phyloP scores from a whole-genome alignment of 1,140 invertebrate species.

The Drosophila murphyi region DNA sequence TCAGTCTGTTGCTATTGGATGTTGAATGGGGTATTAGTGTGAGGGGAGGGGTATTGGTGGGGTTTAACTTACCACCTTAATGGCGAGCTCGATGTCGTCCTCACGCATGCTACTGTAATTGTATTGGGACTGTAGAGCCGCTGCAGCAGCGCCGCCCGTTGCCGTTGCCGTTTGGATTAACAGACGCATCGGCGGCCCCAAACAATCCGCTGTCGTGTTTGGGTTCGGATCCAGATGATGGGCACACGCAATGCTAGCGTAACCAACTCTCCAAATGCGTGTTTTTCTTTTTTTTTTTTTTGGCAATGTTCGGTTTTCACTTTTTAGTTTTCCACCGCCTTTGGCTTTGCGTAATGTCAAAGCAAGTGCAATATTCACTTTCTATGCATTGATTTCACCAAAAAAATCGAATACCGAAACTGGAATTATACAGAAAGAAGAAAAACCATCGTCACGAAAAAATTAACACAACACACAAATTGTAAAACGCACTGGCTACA shows the following conservation, averaged over 20 bases:
- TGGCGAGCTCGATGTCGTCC: constrained; percentile 96
- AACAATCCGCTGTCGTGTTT: constrained; percentile 43
- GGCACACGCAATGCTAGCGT: constrained; percentile 1
- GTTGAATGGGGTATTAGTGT: too few relatives aligned
- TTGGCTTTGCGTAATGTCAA: constrained; percentile 49
- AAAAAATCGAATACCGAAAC: constrained; percentile 60
- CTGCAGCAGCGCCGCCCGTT: constrained; percentile 73
- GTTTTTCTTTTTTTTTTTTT: background rate
- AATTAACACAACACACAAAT: background rate
- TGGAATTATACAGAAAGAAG: constrained; percentile 64
- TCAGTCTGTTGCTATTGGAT: constrained; percentile 34
- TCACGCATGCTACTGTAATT: constrained; percentile 89
- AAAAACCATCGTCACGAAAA: constrained; percentile 54
- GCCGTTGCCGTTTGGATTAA: constrained; percentile 69
- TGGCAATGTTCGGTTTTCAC: constrained; percentile 36
- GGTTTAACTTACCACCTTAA: constrained; percentile 88
- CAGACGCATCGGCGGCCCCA: constrained; percentile 67
- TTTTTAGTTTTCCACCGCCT: constrained; percentile 47
- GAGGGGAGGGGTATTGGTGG: background rate
- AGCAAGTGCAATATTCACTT: constrained; percentile 61
- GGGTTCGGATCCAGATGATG: constrained; percentile 39
- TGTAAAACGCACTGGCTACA: constrained; percentile 9
- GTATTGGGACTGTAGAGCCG: constrained; percentile 74
- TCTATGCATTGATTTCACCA: constrained; percentile 81
- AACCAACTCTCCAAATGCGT: constrained; percentile 8